Conservation (phyloP, 1,140 invertebrate genomes). For the Anoplophora glabripennis region DNA sequence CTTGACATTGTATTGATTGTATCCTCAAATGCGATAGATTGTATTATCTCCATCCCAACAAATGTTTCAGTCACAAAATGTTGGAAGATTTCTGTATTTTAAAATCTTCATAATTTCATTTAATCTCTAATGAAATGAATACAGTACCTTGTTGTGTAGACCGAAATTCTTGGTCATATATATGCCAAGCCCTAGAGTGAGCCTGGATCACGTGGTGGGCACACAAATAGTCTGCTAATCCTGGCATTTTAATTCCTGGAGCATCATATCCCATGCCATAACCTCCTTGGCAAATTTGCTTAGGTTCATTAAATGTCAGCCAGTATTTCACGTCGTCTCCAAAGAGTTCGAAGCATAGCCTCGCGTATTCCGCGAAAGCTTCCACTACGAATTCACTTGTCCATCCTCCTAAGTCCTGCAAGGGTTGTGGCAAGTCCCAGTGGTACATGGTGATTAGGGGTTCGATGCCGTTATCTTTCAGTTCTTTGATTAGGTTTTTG, state of each 20-base stretch:
- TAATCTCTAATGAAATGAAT: slow-evolving; percentile 53
- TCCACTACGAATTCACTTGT: background rate
- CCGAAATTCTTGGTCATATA: slow-evolving; percentile 41
- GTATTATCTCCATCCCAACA: too few relatives aligned
- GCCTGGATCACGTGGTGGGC: slow-evolving; percentile 48
- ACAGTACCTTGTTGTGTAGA: slow-evolving; percentile 43
- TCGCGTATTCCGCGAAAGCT: slow-evolving; percentile 7
- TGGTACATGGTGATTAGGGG: slow-evolving; percentile 10
- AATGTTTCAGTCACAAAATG: too few relatives aligned
- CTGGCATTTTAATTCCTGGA: slow-evolving; percentile 24
- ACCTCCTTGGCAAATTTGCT: slow-evolving; percentile 16
- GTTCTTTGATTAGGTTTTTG: slow-evolving; percentile 12
- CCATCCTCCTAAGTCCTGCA: slow-evolving; percentile 11
- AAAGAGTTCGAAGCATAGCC: slow-evolving; percentile 21
- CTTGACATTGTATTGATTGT: too few relatives aligned
- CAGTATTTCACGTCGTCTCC: slow-evolving; percentile 31
- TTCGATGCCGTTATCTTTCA: slow-evolving; percentile 11
- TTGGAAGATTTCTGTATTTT: too few relatives aligned
- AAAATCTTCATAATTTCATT: slow-evolving; percentile 44
- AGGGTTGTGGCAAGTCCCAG: slow-evolving; percentile 9
- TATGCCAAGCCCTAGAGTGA: slow-evolving; percentile 48
- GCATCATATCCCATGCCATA: slow-evolving; percentile 20
- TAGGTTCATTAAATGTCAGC: slow-evolving; percentile 47
- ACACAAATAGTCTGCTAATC: slow-evolving; percentile 48
- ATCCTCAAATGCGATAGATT: too few relatives aligned